Evolutionary conservation across 2,113 vertebrate genomes (phyloP), one percentile per base, ranked within the genome.

Genomic region (Poecilia latipinna): DNA sequence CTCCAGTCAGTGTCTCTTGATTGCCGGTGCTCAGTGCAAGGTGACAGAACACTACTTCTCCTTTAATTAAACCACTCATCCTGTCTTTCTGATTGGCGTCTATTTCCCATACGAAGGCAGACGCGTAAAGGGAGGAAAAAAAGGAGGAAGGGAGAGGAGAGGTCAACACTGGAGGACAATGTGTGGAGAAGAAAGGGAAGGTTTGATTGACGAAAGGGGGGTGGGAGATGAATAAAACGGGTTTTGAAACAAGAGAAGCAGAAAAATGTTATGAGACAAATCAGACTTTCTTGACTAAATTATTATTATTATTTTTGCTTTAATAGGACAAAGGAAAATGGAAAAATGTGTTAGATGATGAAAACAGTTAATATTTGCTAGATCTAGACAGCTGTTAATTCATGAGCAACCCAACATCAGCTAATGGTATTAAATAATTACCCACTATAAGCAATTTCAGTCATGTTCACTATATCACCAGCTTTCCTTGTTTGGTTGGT

Each of bases 31-130:
- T 85, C 81, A 75, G 76, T 48, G 12, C 44, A 70, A 88, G 72
- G 86, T 88, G 90, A 90, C 90, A 85, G 82, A 78, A 65, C 29
- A 60, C 81, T 64, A 33, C 75, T 65, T 71, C 74, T 85, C 29
- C 66, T 77, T 82, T 92, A 90, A 93, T 91, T 90, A 92, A 85
- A 85, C 70, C 81, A 67, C 79, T 88, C 81, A 78, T 85, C 68
- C 77, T 35, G 74, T 61, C 24, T 24, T 42, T 75, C 72, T 80
- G 90, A 87, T 80, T 86, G 87, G 72, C 64, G 29, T 65, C 67
- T 65, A 61, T 83, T 78, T 85, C 87, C 89, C 86, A 85, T 81
- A 86, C 73, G 57, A 65, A 31, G 70, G 68, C 66, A 64, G 57
- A 82, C 69, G 74, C 80, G 74, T 64, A 78, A 76, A 70, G 39